These are phyloP conservation scores for Microtus montanus DNA, from an alignment of 2,113 vertebrate genomes.

Conservation along the genomic window DNA sequence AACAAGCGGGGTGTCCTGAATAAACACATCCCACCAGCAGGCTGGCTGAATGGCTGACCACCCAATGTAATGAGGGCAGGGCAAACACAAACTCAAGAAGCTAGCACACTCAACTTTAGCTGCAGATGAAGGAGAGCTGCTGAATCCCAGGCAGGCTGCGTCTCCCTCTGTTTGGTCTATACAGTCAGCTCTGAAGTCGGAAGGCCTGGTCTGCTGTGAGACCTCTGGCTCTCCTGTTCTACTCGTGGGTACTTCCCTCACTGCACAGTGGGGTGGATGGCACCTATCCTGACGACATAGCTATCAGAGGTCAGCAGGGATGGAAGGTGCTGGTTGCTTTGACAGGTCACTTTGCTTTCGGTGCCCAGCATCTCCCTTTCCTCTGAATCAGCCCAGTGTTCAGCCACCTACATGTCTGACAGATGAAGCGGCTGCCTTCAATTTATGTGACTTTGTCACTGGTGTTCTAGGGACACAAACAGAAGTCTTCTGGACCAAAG, in stretches of 20 bases:
- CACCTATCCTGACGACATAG: accelerated
- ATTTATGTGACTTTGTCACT: accelerated
- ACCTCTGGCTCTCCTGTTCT: accelerated
- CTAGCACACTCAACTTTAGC: accelerated
- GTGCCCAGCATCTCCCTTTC: accelerated
- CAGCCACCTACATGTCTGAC: accelerated
- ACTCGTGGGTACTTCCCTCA: not conserved
- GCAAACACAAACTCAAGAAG: accelerated
- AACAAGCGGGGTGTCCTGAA: not conserved
- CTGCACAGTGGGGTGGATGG: accelerated
- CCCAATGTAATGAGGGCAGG: accelerated
- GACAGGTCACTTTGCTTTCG: accelerated
- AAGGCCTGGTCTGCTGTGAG: not conserved
- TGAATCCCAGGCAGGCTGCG: not conserved
- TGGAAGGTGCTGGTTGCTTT: accelerated
- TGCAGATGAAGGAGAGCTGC: accelerated
- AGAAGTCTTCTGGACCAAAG: not conserved
- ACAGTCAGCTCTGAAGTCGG: too few relatives aligned
- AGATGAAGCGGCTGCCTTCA: not conserved
- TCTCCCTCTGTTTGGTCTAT: not conserved
- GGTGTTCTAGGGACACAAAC: accelerated
- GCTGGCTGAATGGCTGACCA: accelerated
- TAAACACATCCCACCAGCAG: accelerated
- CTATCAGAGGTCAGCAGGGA: accelerated
- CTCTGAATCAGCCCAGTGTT: not conserved